A percentile compares a stretch with the other conserved stretches of the same genome.
Conservation (phyloP, 2,113 vertebrate species). For the Numida meleagris region DNA sequence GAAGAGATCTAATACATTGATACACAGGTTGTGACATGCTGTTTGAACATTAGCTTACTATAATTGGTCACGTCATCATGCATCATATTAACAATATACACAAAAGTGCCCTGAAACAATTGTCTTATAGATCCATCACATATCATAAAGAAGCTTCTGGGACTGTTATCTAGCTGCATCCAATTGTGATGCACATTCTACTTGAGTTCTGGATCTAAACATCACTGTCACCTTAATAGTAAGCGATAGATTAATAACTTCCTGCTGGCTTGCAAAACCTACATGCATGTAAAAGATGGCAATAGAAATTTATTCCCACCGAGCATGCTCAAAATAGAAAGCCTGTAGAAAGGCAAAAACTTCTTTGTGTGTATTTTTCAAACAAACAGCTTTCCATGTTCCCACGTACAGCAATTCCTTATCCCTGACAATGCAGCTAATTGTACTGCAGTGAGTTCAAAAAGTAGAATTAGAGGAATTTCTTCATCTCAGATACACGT, state of each 20-base stretch:
- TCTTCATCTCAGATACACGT: neutral
- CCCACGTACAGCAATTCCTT: neutral
- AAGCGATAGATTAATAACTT: slow-evolving; percentile 71
- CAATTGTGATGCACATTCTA: slow-evolving; percentile 73
- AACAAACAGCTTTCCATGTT: neutral
- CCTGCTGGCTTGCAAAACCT: slow-evolving; percentile 68
- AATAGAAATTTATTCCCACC: slow-evolving; percentile 42
- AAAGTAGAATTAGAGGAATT: neutral
- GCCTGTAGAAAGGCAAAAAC: neutral
- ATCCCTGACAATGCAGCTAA: neutral
- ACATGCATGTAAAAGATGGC: slow-evolving; percentile 43
- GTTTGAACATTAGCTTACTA: slow-evolving; percentile 88
- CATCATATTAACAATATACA: slow-evolving; percentile 90
- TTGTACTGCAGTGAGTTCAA: neutral
- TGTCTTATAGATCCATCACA: slow-evolving; percentile 90
- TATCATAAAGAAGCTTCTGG: slow-evolving; percentile 82
- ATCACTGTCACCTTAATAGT: slow-evolving; percentile 69
- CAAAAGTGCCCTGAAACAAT: slow-evolving; percentile 89
- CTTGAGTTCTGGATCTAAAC: slow-evolving; percentile 69
- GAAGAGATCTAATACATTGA: slow-evolving; percentile 87
- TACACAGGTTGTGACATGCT: slow-evolving; percentile 94
- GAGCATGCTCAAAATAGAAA: slow-evolving; percentile 66
- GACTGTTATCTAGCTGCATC: slow-evolving; percentile 79
- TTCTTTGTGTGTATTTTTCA: neutral
- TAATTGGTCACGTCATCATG: slow-evolving; percentile 93